Conservation (phyloP, 2,888 invertebrate genomes). For the Dynastes grantii region DNA sequence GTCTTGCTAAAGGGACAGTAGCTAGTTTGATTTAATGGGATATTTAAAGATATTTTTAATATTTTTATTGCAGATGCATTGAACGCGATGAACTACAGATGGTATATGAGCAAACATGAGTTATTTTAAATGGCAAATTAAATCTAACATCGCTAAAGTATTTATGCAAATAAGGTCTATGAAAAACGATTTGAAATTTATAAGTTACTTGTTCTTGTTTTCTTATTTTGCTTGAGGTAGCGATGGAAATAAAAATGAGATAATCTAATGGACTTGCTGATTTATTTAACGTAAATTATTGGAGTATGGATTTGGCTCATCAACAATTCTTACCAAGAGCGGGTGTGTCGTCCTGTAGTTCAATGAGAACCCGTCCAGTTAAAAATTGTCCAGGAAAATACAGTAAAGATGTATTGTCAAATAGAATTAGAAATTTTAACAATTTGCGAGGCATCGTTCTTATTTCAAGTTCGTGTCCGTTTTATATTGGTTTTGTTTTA, state of each 20-base stretch:
- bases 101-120: no score
- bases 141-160: no score
- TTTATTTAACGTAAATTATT: constrained; percentile 7
- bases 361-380: constrained; percentile 92
- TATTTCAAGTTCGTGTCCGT: neutral
- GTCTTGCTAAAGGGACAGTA: no score
- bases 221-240: neutral
- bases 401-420: constrained; percentile 93
- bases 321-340: constrained; percentile 80
- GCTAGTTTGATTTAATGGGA: no score
- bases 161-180: no score
- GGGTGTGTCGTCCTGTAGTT: constrained; percentile 94
- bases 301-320: constrained; percentile 51
- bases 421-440: constrained; percentile 92
- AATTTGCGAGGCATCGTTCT: constrained; percentile 86
- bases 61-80: no score
- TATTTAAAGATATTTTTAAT: no score
- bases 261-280: constrained; percentile 26
- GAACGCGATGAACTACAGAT: no score
- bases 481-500: neutral
- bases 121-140: no score
- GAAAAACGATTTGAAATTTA: neutral
- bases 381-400: constrained; percentile 96
- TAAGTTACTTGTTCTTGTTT: neutral
- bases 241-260: constrained; percentile 16